phyloP scores from a whole-genome alignment of 2,113 vertebrate species.

The Oreochromis tanganicae region DNA sequence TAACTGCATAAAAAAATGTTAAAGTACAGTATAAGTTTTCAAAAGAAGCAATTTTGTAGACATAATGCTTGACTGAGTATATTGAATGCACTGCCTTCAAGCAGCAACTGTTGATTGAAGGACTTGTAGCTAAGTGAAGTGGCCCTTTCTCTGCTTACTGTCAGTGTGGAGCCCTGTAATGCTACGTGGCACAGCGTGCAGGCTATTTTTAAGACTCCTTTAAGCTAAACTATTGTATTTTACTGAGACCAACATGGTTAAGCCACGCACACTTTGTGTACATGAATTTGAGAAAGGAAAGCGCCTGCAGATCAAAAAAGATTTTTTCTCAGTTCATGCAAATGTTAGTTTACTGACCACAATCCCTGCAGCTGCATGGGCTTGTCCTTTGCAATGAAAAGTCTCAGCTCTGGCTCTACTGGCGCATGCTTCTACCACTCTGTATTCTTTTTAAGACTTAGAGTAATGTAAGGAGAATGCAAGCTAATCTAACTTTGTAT shows the following conservation, averaged over 20 bases:
- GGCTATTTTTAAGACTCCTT: slow-evolving; percentile 36
- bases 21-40: background rate
- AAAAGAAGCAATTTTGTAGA: background rate
- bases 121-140: background rate
- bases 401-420: background rate
- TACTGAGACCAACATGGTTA: background rate
- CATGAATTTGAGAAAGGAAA: slow-evolving; percentile 10
- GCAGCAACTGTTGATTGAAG: background rate
- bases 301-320: slow-evolving; percentile 1
- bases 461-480: background rate
- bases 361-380: slow-evolving; percentile 16
- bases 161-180: background rate
- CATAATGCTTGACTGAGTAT: background rate
- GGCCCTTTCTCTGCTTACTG: slow-evolving; percentile 10
- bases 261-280: background rate
- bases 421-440: background rate
- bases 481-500: background rate
- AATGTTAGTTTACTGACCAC: slow-evolving; percentile 29
- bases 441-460: background rate
- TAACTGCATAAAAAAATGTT: background rate
- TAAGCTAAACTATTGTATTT: slow-evolving; percentile 16
- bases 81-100: background rate
- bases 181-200: slow-evolving; percentile 23
- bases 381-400: background rate
- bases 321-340: slow-evolving; percentile 2